Evolutionary conservation across 2,888 invertebrate species (phyloP).

Genomic region (Plebejus melissa): DNA sequence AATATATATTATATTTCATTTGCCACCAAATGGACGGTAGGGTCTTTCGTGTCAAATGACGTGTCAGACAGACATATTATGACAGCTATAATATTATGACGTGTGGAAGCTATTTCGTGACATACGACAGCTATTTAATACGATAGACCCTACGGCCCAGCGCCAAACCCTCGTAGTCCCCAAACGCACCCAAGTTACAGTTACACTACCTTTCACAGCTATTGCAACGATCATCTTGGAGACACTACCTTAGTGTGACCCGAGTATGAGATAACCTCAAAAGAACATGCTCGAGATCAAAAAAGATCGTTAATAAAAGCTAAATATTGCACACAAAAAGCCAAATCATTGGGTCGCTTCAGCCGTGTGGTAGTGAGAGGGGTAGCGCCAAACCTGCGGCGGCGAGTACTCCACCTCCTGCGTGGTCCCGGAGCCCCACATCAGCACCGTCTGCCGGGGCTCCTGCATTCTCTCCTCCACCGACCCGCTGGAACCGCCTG

Average conservation of each 20-base stretch:
- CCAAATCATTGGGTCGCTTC: constrained; percentile 69
- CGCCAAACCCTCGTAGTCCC: background rate
- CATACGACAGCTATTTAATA: no score
- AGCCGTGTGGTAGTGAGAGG: constrained; percentile 73
- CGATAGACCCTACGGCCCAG: no score
- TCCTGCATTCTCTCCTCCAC: constrained; percentile 71
- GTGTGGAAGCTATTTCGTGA: no score
- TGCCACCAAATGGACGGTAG: no score
- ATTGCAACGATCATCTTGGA: no score
- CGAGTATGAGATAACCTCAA: background rate
- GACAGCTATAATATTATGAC: no score
- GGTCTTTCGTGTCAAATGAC: no score
- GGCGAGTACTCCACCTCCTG: constrained; percentile 73
- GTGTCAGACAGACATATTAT: no score
- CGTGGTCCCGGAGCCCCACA: constrained; percentile 88
- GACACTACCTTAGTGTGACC: background rate
- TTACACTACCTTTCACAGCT: no score
- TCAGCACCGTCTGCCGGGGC: constrained; percentile 92
- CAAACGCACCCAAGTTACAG: background rate
- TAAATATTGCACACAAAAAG: constrained; percentile 42
- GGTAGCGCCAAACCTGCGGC: constrained; percentile 76
- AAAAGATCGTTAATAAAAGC: constrained; percentile 2
- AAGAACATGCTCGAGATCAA: constrained; percentile 10
- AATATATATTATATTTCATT: no score
- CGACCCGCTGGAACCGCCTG: constrained; percentile 67